A percentile compares a stretch with the other conserved stretches of the same genome.
Evolutionary conservation across 2,113 vertebrate species (phyloP).

Genomic region (Cheirogaleus medius): DNA sequence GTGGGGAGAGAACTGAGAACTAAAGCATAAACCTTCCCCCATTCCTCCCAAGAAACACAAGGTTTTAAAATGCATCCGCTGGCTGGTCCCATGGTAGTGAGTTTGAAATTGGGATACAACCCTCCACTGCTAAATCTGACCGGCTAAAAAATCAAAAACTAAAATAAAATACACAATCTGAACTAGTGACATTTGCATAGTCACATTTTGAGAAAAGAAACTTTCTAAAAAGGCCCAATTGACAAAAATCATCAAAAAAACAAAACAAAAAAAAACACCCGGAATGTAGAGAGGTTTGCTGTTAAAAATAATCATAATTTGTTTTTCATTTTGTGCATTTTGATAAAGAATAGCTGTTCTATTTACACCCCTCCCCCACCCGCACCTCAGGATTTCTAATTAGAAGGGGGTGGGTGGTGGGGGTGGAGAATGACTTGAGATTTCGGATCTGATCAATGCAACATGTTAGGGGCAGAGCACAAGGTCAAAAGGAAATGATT

Average conservation of each 20-base stretch:
- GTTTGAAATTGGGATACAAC: too few species aligned
- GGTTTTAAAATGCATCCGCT: neutral
- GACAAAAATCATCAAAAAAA: neutral
- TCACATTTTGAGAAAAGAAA: neutral
- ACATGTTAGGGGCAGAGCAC: constrained; percentile 65
- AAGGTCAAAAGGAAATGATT: constrained; percentile 80
- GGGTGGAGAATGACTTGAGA: constrained; percentile 42
- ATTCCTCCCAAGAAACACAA: neutral
- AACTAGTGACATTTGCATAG: neutral
- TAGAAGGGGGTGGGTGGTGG: neutral
- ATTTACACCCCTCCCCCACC: neutral
- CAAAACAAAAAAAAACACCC: neutral
- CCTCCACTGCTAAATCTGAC: too few species aligned
- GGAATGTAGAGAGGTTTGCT: neutral
- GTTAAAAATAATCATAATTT: neutral
- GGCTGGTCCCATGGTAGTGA: too few species aligned
- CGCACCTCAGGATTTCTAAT: constrained; percentile 17
- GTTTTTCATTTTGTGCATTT: neutral
- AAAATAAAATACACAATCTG: neutral
- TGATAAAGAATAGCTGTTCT: neutral
- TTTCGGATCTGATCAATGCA: constrained; percentile 74
- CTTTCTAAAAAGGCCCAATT: neutral
- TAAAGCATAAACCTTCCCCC: neutral
- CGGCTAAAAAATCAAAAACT: too few species aligned
- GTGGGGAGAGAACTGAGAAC: neutral